A percentile compares a stretch with the other conserved stretches of the same genome.
Conservation (phyloP, 2,888 invertebrate genomes). For the Lamproptera curius region DNA sequence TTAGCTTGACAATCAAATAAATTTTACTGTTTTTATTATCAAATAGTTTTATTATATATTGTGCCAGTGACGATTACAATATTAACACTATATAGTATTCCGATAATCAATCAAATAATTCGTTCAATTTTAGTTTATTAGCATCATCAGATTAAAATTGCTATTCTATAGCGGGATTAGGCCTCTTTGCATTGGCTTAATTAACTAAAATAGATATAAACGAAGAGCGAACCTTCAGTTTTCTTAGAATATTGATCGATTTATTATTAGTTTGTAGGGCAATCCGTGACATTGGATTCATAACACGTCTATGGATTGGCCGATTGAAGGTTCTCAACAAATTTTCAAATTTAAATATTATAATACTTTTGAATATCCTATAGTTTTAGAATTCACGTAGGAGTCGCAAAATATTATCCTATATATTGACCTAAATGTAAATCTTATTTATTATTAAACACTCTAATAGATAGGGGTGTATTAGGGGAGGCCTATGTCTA, state of each 20-base stretch:
- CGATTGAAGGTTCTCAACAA: background rate
- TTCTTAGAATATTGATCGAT: constrained; percentile 30
- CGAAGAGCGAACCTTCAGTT: constrained; percentile 13
- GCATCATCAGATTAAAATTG: too few species aligned
- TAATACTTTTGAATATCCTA: background rate
- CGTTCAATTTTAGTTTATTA: too few species aligned
- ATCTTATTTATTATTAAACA: background rate
- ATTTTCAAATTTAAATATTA: background rate
- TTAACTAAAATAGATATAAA: constrained; percentile 5
- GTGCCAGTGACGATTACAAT: too few species aligned
- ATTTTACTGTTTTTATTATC: too few species aligned
- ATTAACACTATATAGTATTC: too few species aligned
- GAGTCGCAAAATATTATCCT: background rate
- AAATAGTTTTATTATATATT: too few species aligned
- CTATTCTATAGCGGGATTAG: too few species aligned
- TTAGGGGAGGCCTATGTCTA: too few species aligned
- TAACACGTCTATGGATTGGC: constrained; percentile 10
- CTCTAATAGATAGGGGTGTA: too few species aligned
- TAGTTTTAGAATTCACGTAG: background rate
- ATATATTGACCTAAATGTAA: background rate
- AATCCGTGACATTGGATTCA: constrained; percentile 27
- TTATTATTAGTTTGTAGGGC: constrained; percentile 34
- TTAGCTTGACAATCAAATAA: too few species aligned
- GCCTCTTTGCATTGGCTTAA: background rate
- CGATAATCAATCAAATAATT: too few species aligned